Base-by-base conservation (phyloP, 2,797 vertebrate genomes). In the Myotis planiceps region DNA sequence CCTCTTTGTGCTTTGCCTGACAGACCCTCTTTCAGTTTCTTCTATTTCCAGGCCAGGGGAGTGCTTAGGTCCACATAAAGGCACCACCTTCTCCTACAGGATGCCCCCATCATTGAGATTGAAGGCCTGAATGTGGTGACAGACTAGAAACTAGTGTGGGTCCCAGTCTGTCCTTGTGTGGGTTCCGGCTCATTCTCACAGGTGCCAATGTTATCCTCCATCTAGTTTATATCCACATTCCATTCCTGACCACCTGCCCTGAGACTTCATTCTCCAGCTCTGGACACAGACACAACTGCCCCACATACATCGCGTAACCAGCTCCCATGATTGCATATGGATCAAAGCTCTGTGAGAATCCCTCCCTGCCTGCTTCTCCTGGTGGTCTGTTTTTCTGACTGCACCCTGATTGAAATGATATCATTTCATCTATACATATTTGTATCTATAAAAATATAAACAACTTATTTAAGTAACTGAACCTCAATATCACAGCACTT, bases 41-140 rank as follows among this genome's bases (percentile, higher is more conserved):
- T 45, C 39, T 27, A 34, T 71, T n/a, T 89, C 23, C 34, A 19
- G 45, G 5, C 19, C 27, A 16, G 39, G 8, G 3, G 37, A 3
- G 10, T 4, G 8, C 32, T 23, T 65, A 37, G 6, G 18, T 71
- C 29, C 19, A 15, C 8, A 42, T 2, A 1, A 65, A 32, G 3
- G 9, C 2, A 8, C 37, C 42, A 18, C 18, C 47, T 76, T 72
- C 14, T 34, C 18, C 3, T 42, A 7, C 2, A 45, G 42, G 9
- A 2, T 1, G 21, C 5, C 0, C 0, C 19, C 15, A 0, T 15
- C n/a, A 14, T 6, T 39, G 55, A 86, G 9, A 10, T 0, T 2
- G 27, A 79, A 79, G 37, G 5, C 5, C 25, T 69, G 47, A 16
- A 15, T 9, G 5, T 47, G 27, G 4, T 18, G 2, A 49, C 6